These are phyloP conservation scores for Eleginops maclovinus DNA, from an alignment of 2,113 vertebrate species.

Conservation along the genomic window DNA sequence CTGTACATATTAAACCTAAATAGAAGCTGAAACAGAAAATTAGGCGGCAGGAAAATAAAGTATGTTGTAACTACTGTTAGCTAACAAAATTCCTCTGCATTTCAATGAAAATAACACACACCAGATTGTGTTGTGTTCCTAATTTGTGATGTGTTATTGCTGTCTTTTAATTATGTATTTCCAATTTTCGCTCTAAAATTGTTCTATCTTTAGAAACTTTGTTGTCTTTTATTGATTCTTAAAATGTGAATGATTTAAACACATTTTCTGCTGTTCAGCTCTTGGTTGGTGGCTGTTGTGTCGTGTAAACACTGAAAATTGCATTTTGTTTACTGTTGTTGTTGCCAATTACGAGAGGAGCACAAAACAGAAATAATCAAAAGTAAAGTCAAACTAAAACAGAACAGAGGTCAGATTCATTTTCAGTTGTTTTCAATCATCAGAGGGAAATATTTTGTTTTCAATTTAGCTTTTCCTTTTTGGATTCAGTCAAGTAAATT, in stretches of 20 bases:
- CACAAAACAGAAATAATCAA: slow-evolving; percentile 1
- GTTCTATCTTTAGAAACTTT: no score
- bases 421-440: slow-evolving; percentile 18
- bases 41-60: no score
- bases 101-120: no score
- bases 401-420: slow-evolving; percentile 13
- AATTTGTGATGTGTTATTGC: background rate
- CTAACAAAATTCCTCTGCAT: no score
- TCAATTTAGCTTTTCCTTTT: background rate
- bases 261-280: background rate
- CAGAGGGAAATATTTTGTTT: slow-evolving; percentile 21
- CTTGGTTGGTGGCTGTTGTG: background rate
- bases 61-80: no score
- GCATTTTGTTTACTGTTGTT: background rate
- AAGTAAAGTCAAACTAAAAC: no score
- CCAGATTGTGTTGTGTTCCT: background rate
- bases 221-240: background rate
- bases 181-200: background rate
- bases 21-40: no score
- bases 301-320: background rate
- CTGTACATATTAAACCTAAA: no score
- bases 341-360: slow-evolving; percentile 13
- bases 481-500: background rate
- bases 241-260: background rate
- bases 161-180: slow-evolving; percentile 1